Evolutionary conservation across 2,113 vertebrate species (phyloP), one percentile per base, ranked within the genome.

Genomic region (Rhinichthys klamathensis): DNA sequence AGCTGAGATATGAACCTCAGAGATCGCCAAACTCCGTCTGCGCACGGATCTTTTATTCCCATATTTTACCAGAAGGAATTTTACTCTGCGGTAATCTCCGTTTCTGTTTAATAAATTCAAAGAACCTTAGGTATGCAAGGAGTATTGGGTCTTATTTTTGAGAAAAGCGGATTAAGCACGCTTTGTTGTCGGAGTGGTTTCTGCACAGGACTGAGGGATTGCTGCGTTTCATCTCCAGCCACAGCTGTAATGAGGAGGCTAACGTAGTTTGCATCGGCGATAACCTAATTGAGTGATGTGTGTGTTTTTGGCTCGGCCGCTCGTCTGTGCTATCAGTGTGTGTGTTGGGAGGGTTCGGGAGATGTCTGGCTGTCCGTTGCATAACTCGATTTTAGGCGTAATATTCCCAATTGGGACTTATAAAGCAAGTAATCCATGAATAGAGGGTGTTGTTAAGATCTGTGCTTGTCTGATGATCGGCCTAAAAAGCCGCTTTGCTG

Each of bases 261-360:
- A 87, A 86, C 85, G 35, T 72, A 61, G 85, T 90, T 89, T 89
- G 83, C 60, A 86, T 89, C 84, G 82, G 86, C 46, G 78, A 84
- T 85, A 78, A 85, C 79, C 80, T 87, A 85, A 87, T 69, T 80
- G 80, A 84, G 35, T 80, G 73, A 75, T 63, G 46, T 72, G 88
- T 79, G 63, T 58, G 69, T 81, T 46, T 89, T 72, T 77, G 75
- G 38, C 82, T 77, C 78, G 27, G 23, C 9, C 54, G 56, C 41
- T 25, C 35, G 69, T 49, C 41, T 61, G 25, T 46, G 58, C 51
- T 60, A 3, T 38, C 56, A 10, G 25, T 21, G 67, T 38, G 67
- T 70, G 18, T 60, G 49, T 35, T 44, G 13, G 51, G 51, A 27
- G 41, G 56, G 13, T 79, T 49, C 6, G 32, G 54, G 38, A 83